These are phyloP conservation scores for Loriculus beryllinus DNA, from an alignment of 2,797 vertebrate genomes.

Conservation along the genomic window DNA sequence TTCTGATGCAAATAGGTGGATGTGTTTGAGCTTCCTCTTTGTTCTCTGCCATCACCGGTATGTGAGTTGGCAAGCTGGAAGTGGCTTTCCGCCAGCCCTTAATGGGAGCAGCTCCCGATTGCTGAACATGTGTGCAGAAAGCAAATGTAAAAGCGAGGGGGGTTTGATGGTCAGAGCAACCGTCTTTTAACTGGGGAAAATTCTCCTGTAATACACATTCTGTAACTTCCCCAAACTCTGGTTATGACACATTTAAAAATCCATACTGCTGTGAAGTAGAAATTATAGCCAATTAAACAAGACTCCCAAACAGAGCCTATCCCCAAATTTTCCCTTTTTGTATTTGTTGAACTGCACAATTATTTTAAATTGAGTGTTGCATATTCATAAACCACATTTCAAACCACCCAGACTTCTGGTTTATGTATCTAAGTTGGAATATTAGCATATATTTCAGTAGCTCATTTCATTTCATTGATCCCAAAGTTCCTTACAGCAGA, in stretches of 20 bases:
- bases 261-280: slow-evolving; percentile 45
- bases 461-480: slow-evolving; percentile 62
- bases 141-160: background rate
- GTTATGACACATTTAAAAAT: slow-evolving; percentile 54
- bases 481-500: slow-evolving; percentile 28
- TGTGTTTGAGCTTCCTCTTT: slow-evolving; percentile 43
- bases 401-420: slow-evolving; percentile 61
- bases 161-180: slow-evolving; percentile 24
- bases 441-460: slow-evolving; percentile 60
- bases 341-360: slow-evolving; percentile 67
- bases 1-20: background rate
- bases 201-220: background rate
- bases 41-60: slow-evolving; percentile 25
- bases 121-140: slow-evolving; percentile 21
- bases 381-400: slow-evolving; percentile 66
- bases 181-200: slow-evolving; percentile 24
- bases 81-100: slow-evolving; percentile 25
- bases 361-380: slow-evolving; percentile 69
- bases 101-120: slow-evolving; percentile 49
- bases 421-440: slow-evolving; percentile 62
- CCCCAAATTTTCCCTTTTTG: slow-evolving; percentile 59
- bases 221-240: slow-evolving; percentile 42
- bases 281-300: slow-evolving; percentile 65
- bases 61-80: slow-evolving; percentile 38
- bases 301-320: slow-evolving; percentile 58